Percentiles rank a stretch among this genome's conserved stretches.
Evolutionary conservation across 2,888 invertebrate genomes (phyloP).

Genomic region (Eupelmus urozonus): DNA sequence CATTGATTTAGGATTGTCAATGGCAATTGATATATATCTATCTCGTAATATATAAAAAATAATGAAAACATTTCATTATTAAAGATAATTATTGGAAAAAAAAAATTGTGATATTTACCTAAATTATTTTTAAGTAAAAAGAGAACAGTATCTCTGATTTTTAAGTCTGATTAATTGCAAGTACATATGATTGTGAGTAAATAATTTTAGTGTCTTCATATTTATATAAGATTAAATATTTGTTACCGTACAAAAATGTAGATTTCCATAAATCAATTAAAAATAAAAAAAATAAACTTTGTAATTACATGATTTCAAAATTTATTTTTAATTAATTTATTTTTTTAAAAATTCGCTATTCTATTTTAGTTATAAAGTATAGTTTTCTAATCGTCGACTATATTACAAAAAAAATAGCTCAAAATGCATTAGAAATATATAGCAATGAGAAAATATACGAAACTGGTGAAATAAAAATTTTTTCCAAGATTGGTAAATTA

Average conservation of each 20-base stretch:
- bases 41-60: not conserved
- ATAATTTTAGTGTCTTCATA: constrained; percentile 28
- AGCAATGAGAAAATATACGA: too few species aligned
- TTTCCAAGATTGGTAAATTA: too few species aligned
- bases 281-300: constrained; percentile 33
- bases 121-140: constrained; percentile 34
- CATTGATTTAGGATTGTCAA: constrained; percentile 32
- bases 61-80: constrained; percentile 18
- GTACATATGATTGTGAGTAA: constrained; percentile 19
- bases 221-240: constrained; percentile 31
- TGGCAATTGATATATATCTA: constrained; percentile 31
- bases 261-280: constrained; percentile 28
- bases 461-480: too few species aligned
- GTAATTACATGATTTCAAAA: not conserved
- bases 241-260: constrained; percentile 39
- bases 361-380: too few species aligned
- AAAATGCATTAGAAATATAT: too few species aligned
- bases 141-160: constrained; percentile 15
- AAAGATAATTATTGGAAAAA: constrained; percentile 13
- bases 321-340: not conserved
- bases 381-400: too few species aligned
- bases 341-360: too few species aligned
- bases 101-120: constrained; percentile 46
- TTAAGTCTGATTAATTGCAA: constrained; percentile 36
- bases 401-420: too few species aligned